Percentiles rank a stretch among this genome's conserved stretches.
These are phyloP conservation scores for Lamellibrachia luymesi DNA, from an alignment of 1,140 invertebrate genomes.

Conservation along the genomic window DNA sequence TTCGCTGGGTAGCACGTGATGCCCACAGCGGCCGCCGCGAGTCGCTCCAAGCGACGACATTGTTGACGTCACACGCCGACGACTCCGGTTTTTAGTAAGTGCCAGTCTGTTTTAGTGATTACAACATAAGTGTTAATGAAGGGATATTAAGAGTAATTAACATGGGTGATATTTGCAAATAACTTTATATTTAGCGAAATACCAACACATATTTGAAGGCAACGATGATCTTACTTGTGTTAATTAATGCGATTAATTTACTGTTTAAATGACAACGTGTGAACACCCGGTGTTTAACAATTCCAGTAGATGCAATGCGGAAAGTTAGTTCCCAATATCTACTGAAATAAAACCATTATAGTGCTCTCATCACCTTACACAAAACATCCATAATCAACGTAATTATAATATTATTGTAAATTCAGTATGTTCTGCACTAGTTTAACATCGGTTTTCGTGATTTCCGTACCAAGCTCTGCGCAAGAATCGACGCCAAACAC, in stretches of 20 bases:
- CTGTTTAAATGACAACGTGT: not conserved
- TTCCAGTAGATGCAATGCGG: too few species aligned
- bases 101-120: not conserved
- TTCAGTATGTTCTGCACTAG: not conserved
- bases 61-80: not conserved
- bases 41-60: not conserved
- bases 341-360: too few species aligned
- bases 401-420: not conserved
- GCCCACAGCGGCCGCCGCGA: not conserved
- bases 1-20: not conserved
- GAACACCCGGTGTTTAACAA: too few species aligned
- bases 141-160: not conserved
- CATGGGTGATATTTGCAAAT: not conserved
- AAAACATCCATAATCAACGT: not conserved
- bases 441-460: not conserved
- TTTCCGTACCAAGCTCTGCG: not conserved
- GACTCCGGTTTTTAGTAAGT: not conserved
- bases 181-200: not conserved
- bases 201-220: not conserved
- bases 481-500: not conserved
- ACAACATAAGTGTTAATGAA: not conserved
- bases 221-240: not conserved
- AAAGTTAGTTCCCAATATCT: too few species aligned
- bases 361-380: not conserved
- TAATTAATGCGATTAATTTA: not conserved